These are phyloP conservation scores for Andrena praecox DNA, from an alignment of 2,888 invertebrate species.

Conservation along the genomic window DNA sequence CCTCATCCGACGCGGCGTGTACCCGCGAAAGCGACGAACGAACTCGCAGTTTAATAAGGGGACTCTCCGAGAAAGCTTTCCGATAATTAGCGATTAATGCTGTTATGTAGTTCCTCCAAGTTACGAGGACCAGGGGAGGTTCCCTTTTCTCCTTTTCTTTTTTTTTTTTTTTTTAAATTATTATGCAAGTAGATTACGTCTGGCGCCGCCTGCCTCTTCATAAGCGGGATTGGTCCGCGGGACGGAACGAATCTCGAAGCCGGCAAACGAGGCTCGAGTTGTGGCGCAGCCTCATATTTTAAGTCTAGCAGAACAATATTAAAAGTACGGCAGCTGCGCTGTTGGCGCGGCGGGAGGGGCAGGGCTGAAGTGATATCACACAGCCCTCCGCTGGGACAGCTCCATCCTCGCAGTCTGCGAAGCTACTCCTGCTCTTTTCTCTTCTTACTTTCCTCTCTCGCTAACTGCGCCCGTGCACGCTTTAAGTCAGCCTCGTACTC, in stretches of 20 bases:
- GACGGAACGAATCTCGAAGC: constrained; percentile 67
- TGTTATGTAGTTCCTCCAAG: constrained; percentile 57
- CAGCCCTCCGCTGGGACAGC: constrained; percentile 72
- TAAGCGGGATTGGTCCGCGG: constrained; percentile 67
- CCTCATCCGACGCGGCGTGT: too few relatives aligned
- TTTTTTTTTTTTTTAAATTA: constrained; percentile 61
- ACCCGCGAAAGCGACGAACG: constrained; percentile 45
- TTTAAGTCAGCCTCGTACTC: constrained; percentile 55
- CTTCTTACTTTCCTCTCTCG: constrained; percentile 39
- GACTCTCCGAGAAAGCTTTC: constrained; percentile 57
- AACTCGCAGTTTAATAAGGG: constrained; percentile 60
- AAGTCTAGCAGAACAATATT: constrained; percentile 79
- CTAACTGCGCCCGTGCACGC: constrained; percentile 43
- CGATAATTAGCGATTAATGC: constrained; percentile 70
- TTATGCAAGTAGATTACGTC: constrained; percentile 70
- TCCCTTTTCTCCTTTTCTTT: not conserved
- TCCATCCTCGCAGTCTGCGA: constrained; percentile 71
- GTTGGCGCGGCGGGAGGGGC: constrained; percentile 53
- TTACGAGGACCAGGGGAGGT: constrained; percentile 37
- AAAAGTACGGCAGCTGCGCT: constrained; percentile 79
- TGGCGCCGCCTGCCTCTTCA: constrained; percentile 50
- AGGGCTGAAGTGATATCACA: constrained; percentile 69
- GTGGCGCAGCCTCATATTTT: constrained; percentile 79
- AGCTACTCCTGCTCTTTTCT: constrained; percentile 58
- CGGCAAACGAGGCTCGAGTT: constrained; percentile 65